A percentile compares a stretch with the other conserved stretches of the same genome.
These are phyloP conservation scores for Glyphotaelius pellucidus DNA, from an alignment of 2,888 invertebrate genomes.

Conservation along the genomic window DNA sequence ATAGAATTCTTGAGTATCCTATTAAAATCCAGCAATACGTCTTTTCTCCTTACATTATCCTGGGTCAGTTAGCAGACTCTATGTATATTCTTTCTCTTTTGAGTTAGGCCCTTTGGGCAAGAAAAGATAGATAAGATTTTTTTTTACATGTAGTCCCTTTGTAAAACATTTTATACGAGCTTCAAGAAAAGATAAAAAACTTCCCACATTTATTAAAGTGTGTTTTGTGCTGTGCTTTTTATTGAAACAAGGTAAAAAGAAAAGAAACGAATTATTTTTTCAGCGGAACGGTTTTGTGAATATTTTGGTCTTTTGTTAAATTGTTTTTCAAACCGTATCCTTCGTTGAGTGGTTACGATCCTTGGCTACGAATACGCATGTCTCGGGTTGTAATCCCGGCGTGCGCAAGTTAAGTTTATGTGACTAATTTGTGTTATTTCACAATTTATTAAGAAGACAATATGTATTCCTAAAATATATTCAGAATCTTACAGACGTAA, in stretches of 20 bases:
- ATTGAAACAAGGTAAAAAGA: not conserved
- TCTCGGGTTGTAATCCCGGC: no score
- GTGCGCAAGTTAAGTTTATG: no score
- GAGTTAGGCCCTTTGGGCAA: not conserved
- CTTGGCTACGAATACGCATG: no score
- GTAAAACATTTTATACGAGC: not conserved
- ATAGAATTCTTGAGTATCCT: not conserved
- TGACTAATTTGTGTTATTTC: no score
- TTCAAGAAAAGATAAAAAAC: not conserved
- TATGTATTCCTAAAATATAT: no score
- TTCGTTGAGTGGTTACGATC: no score
- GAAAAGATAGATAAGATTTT: not conserved
- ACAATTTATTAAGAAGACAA: no score
- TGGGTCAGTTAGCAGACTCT: not conserved
- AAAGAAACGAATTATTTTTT: not conserved
- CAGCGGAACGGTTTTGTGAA: not conserved
- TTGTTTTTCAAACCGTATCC: not conserved
- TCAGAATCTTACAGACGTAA: no score
- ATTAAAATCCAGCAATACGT: constrained; percentile 25
- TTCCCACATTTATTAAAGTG: not conserved
- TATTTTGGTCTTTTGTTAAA: not conserved
- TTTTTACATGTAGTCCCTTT: not conserved
- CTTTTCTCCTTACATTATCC: not conserved
- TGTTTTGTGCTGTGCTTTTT: not conserved
- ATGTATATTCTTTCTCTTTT: not conserved